Conservation (phyloP, 2,113 vertebrate genomes). For the Indicator maculatus region DNA sequence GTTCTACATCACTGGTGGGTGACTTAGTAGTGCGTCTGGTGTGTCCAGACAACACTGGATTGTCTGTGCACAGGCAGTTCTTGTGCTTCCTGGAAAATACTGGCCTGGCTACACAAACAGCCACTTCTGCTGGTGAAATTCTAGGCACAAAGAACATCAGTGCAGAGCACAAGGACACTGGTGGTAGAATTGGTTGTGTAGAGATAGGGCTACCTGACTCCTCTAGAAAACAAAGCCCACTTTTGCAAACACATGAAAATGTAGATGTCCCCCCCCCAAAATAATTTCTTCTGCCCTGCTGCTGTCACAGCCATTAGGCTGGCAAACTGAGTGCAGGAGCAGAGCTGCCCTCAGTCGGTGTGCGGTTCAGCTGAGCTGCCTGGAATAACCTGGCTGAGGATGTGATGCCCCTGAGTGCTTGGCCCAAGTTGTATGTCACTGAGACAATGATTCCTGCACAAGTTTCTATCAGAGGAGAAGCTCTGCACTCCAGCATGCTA, state of each 20-base stretch:
- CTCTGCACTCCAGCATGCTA: not conserved
- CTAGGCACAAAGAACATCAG: not conserved
- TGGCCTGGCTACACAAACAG: not conserved
- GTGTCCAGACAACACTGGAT: slow-evolving; percentile 9
- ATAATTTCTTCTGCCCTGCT: not conserved
- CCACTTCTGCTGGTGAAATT: not conserved
- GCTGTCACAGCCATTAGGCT: not conserved
- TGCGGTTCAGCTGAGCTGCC: not conserved
- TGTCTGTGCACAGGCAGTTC: not conserved
- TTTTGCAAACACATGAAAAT: not conserved
- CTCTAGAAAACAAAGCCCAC: not conserved
- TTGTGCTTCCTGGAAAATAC: not conserved
- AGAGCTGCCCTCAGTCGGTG: not conserved
- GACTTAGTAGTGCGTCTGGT: not conserved
- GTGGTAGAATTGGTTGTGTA: not conserved
- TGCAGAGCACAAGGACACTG: not conserved
- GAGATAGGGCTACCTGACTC: not conserved
- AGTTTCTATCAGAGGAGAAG: not conserved
- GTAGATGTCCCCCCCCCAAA: not conserved
- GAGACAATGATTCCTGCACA: not conserved
- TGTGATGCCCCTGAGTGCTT: not conserved
- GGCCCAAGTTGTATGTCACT: not conserved
- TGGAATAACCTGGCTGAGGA: not conserved
- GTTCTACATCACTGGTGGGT: not conserved
- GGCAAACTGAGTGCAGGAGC: not conserved